Percentiles rank a stretch among this genome's conserved stretches.
Evolutionary conservation across 2,113 vertebrate genomes (phyloP).

Genomic region (Enhydra lutris): DNA sequence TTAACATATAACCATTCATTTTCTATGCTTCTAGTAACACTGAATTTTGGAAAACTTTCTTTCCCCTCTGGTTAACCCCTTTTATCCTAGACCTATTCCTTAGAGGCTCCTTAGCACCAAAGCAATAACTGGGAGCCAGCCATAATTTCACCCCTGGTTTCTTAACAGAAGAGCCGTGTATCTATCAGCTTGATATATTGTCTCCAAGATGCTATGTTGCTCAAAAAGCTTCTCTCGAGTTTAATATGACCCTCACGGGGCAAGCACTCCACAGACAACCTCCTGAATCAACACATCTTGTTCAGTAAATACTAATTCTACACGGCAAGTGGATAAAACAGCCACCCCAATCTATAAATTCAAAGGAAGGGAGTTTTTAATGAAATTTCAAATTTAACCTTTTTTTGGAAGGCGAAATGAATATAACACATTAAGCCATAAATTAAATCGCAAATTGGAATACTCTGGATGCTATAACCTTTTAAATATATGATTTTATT

Average conservation of each 20-base stretch:
- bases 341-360: constrained; percentile 48
- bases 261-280: constrained; percentile 80
- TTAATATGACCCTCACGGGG: constrained; percentile 83
- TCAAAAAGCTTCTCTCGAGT: constrained; percentile 82
- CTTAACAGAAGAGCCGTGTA: constrained; percentile 76
- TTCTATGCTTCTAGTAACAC: constrained; percentile 20
- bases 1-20: constrained; percentile 40
- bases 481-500: constrained; percentile 33
- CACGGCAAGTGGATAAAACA: constrained; percentile 67
- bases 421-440: neutral
- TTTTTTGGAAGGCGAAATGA: constrained; percentile 21
- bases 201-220: constrained; percentile 80
- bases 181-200: constrained; percentile 83
- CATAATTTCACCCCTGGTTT: constrained; percentile 79
- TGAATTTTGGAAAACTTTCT: constrained; percentile 66
- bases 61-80: constrained; percentile 78
- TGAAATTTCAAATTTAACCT: constrained; percentile 53
- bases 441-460: neutral
- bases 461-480: neutral
- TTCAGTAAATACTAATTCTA: constrained; percentile 82
- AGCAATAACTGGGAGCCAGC: constrained; percentile 79
- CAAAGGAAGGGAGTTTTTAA: constrained; percentile 9
- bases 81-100: constrained; percentile 72
- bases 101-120: constrained; percentile 73
- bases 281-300: constrained; percentile 84